Evolutionary conservation across 2,888 invertebrate species (phyloP).

Genomic region (Trimorus sp.): DNA sequence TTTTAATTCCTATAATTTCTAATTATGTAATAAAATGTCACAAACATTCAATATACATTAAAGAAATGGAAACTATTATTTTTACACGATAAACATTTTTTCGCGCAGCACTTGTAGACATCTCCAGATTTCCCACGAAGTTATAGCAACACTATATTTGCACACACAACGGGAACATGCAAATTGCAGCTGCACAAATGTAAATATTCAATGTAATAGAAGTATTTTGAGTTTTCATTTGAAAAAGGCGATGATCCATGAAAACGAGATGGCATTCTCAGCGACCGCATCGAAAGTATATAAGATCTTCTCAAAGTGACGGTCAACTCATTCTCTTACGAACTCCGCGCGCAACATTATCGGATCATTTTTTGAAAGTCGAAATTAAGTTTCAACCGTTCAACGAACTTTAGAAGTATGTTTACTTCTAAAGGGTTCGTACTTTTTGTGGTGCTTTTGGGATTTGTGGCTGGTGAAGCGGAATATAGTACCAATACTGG

Average conservation of each 20-base stretch:
- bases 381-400: conserved; percentile 49
- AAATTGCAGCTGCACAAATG: conserved; percentile 30
- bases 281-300: conserved; percentile 60
- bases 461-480: conserved; percentile 42
- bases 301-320: conserved; percentile 63
- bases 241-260: conserved; percentile 61
- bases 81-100: too few species aligned
- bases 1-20: too few species aligned
- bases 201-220: conserved; percentile 46
- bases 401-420: conserved; percentile 62
- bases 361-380: conserved; percentile 48
- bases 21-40: too few species aligned
- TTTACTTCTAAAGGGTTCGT: conserved; percentile 63
- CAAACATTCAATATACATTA: too few species aligned
- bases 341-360: conserved; percentile 60
- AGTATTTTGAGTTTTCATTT: conserved; percentile 53
- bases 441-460: conserved; percentile 42
- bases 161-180: too few species aligned
- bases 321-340: conserved; percentile 61
- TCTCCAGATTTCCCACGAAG: too few species aligned
- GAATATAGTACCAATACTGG: conserved; percentile 10
- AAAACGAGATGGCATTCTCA: conserved; percentile 52
- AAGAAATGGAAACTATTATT: too few species aligned
- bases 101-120: too few species aligned
- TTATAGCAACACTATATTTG: too few species aligned